Conservation (phyloP, 2,113 vertebrate species). For the Plestiodon gilberti region DNA sequence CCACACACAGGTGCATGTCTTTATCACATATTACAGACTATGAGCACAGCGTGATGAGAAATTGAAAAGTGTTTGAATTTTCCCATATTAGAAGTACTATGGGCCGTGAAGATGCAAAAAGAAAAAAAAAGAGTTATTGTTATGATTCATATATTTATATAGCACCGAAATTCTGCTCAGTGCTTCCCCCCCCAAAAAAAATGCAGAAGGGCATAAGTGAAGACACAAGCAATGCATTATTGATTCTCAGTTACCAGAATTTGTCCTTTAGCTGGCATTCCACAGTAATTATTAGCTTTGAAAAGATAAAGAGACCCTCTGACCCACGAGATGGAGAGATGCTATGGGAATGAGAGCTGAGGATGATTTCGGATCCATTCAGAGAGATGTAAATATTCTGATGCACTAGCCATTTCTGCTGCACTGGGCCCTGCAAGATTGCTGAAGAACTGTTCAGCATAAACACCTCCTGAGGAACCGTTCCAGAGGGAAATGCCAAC, state of each 20-base stretch:
- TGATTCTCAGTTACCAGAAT: background rate
- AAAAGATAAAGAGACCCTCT: background rate
- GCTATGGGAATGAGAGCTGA: conserved; percentile 32
- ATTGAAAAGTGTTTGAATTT: background rate
- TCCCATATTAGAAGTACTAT: background rate
- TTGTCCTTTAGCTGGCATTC: conserved; percentile 1
- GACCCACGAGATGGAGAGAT: conserved; percentile 23
- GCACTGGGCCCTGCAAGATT: conserved; percentile 58
- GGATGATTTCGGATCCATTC: conserved; percentile 47
- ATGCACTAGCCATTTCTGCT: conserved; percentile 47
- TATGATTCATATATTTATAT: background rate
- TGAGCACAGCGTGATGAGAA: background rate
- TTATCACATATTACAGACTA: background rate
- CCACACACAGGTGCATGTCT: background rate
- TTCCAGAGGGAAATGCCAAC: conserved; percentile 79
- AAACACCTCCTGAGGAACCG: conserved; percentile 73
- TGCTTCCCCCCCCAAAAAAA: background rate
- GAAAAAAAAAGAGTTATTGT: background rate
- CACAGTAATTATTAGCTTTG: background rate
- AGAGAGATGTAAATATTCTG: conserved; percentile 22
- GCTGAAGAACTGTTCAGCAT: conserved; percentile 61
- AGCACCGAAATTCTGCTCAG: background rate
- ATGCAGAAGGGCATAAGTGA: background rate
- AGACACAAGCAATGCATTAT: background rate
- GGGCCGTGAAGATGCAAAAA: background rate